Evolutionary conservation across 1,140 invertebrate species (phyloP).

Genomic region (Listronotus bonariensis): DNA sequence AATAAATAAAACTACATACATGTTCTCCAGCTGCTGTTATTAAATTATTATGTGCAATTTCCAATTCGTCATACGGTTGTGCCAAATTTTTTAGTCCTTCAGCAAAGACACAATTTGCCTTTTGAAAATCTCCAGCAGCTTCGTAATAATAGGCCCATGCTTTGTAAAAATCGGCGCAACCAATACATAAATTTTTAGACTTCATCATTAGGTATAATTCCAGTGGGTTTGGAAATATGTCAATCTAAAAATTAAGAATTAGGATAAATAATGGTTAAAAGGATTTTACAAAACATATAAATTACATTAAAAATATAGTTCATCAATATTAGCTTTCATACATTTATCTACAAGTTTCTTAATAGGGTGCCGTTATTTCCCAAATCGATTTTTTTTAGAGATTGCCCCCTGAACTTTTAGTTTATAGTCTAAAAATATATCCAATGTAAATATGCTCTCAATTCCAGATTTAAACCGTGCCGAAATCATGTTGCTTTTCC

Average conservation of each 20-base stretch:
- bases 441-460: too few species aligned
- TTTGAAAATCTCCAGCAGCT: conserved; percentile 72
- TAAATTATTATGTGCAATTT: conserved; percentile 70
- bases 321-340: too few species aligned
- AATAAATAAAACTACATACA: conserved; percentile 44
- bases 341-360: too few species aligned
- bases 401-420: too few species aligned
- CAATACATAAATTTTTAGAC: conserved; percentile 75
- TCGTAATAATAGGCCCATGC: conserved; percentile 83
- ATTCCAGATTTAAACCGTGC: too few species aligned
- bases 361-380: too few species aligned
- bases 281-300: too few species aligned
- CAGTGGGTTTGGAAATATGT: conserved; percentile 71
- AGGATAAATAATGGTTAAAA: neutral
- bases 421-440: too few species aligned
- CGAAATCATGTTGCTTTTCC: too few species aligned
- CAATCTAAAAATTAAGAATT: conserved; percentile 63
- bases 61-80: conserved; percentile 73
- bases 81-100: conserved; percentile 71
- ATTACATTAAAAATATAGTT: too few species aligned
- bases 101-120: conserved; percentile 74
- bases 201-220: conserved; percentile 78
- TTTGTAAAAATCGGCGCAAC: conserved; percentile 76
- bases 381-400: too few species aligned
- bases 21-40: conserved; percentile 49